Percentiles rank a stretch among this genome's conserved stretches.
Evolutionary conservation across 2,888 invertebrate genomes (phyloP).

Genomic region (Euplagia quadripunctaria): DNA sequence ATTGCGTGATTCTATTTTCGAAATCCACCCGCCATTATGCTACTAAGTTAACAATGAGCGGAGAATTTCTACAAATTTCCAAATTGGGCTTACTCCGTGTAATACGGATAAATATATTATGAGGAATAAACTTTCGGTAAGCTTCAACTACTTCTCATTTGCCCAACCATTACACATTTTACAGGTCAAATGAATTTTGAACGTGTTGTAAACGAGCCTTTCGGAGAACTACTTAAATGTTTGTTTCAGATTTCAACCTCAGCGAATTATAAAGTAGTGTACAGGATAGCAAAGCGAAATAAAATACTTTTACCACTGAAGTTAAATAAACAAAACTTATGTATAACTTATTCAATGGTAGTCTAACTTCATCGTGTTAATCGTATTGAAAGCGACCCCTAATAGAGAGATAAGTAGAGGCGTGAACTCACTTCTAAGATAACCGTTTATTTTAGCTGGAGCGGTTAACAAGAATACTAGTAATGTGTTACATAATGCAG

Average conservation of each 20-base stretch:
- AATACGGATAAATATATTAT: not conserved
- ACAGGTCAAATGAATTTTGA: not conserved
- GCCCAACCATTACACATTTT: not conserved
- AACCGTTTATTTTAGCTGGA: no score
- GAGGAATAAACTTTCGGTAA: not conserved
- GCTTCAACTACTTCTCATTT: conserved; percentile 5
- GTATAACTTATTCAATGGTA: no score
- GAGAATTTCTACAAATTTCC: not conserved
- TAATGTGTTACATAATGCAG: not conserved
- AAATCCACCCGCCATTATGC: conserved; percentile 10
- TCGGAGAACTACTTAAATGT: not conserved
- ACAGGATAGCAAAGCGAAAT: no score
- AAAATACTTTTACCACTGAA: no score
- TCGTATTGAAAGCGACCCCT: no score
- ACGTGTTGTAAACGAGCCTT: not conserved
- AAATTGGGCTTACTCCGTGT: conserved; percentile 5
- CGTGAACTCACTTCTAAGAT: no score
- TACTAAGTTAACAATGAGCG: conserved; percentile 10
- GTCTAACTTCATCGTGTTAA: no score
- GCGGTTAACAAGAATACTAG: no score
- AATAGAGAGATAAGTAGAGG: no score
- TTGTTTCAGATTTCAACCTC: not conserved
- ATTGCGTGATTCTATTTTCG: conserved; percentile 8
- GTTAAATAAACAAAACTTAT: no score
- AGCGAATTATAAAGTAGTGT: no score